phyloP scores from a whole-genome alignment of 2,888 invertebrate species.

The Rhingia rostrata region DNA sequence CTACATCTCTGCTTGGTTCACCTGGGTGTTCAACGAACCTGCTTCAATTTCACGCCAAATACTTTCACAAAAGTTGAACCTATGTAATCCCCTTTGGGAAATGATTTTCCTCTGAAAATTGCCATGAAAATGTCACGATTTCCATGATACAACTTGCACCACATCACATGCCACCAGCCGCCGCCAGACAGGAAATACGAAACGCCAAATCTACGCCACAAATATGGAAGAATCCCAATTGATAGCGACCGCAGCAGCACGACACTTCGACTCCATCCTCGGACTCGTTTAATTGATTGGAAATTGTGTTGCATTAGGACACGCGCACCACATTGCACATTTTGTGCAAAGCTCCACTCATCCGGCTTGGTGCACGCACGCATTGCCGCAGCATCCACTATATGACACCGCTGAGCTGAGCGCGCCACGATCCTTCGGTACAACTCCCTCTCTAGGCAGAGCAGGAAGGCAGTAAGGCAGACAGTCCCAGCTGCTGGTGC shows the following conservation, averaged over 20 bases:
- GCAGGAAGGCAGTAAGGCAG: not conserved
- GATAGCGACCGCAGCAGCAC: slow-evolving; percentile 7
- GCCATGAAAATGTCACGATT: slow-evolving; percentile 51
- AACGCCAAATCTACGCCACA: not conserved
- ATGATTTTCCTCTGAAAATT: not conserved
- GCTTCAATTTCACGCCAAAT: too few relatives aligned
- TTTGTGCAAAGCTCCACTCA: not conserved
- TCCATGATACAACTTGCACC: slow-evolving; percentile 36
- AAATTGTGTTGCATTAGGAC: slow-evolving; percentile 69
- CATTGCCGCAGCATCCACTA: not conserved
- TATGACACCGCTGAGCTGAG: slow-evolving; percentile 4
- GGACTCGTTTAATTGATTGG: slow-evolving; percentile 65
- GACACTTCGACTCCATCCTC: slow-evolving; percentile 6
- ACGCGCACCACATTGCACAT: slow-evolving; percentile 36
- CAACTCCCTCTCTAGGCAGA: not conserved
- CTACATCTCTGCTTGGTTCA: too few relatives aligned
- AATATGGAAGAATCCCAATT: slow-evolving; percentile 17
- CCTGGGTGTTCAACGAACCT: too few relatives aligned
- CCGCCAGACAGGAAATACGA: slow-evolving; percentile 17
- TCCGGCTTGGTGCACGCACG: slow-evolving; percentile 20
- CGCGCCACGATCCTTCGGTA: slow-evolving; percentile 10
- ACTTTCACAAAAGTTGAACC: too few relatives aligned
- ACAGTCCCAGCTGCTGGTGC: slow-evolving; percentile 19
- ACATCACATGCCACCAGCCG: slow-evolving; percentile 35
- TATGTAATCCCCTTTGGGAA: not conserved